Evolutionary conservation across 2,797 vertebrate species (phyloP), one percentile per base, ranked within the genome.

Genomic region (Tiaroga cobitis): DNA sequence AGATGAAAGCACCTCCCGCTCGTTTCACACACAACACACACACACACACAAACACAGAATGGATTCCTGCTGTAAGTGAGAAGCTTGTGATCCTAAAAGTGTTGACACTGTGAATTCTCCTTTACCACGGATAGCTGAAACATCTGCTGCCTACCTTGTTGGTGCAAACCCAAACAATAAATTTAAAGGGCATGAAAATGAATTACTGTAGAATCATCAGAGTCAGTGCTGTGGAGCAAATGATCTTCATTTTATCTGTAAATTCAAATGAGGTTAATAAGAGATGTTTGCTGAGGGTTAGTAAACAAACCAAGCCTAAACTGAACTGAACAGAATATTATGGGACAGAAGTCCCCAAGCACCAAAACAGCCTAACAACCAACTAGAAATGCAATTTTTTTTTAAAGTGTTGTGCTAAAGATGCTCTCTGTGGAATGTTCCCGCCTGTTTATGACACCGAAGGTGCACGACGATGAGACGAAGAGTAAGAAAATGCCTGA

Each of bases 41-140:
- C 46, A 51, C 46, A 49, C 79, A 49, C 46, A 51, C 46, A 49
- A 0, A 6, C 49, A 51, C 18, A 21, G 6, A 69, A 51, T 21
- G 5, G 21, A 67, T 70, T 80, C 65, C 72, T 81, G 65, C 39
- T 54, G 63, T 81, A 81, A 54, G 81, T 73, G 81, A 68, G 81
- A 74, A 81, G 19, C 70, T 81, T 43, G 82, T 85, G 79, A 85
- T 82, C 21, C 70, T 37, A 85, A 46, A 75, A 69, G 76, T 80
- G 54, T 86, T n/a, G 41, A 83, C 75, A 75, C 29, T 37, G 77
- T 80, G 29, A 84, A 43, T 56, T 80, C 46, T 41, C 39, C 24
- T 59, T 56, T 59, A 13, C 46, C 78, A 29, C 5, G 2, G 18
- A 49, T 39, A 41, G 19, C 46, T 56, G 43, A 81, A 41, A 32